These are phyloP conservation scores for Mycalesis mineus DNA, from an alignment of 2,888 invertebrate genomes.

Conservation along the genomic window DNA sequence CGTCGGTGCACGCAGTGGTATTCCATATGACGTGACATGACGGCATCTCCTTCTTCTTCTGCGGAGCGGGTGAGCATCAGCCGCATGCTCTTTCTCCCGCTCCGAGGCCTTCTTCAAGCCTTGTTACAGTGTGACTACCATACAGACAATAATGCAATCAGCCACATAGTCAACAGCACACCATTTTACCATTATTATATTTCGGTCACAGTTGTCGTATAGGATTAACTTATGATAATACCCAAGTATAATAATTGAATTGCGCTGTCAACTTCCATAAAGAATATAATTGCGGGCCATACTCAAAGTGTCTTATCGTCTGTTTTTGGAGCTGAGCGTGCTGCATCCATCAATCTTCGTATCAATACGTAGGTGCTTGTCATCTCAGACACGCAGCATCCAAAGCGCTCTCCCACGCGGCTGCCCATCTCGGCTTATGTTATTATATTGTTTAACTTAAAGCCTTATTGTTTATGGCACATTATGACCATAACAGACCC, in stretches of 20 bases:
- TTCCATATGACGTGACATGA: too few relatives aligned
- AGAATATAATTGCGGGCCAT: background rate
- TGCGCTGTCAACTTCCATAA: background rate
- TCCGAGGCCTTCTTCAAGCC: too few relatives aligned
- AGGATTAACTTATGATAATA: slow-evolving; percentile 1
- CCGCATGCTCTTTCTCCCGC: too few relatives aligned
- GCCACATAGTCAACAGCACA: too few relatives aligned
- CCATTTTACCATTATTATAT: too few relatives aligned
- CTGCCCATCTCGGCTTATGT: slow-evolving; percentile 13
- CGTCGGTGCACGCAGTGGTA: too few relatives aligned
- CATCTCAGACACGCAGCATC: slow-evolving; percentile 9
- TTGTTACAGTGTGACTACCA: too few relatives aligned
- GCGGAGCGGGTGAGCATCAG: too few relatives aligned
- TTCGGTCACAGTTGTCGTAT: too few relatives aligned
- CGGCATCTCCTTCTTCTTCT: too few relatives aligned
- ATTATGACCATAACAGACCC: slow-evolving; percentile 25
- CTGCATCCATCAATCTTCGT: slow-evolving; percentile 21
- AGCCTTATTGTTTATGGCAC: slow-evolving; percentile 26
- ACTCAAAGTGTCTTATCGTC: background rate
- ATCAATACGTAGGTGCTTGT: slow-evolving; percentile 9
- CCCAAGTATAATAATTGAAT: background rate
- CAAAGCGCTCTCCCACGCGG: slow-evolving; percentile 22
- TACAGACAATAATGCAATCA: too few relatives aligned
- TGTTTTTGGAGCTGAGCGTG: background rate
- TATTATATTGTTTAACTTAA: background rate